Evolutionary conservation across 2,888 invertebrate genomes (phyloP).

Genomic region (Eustalomyia histrio): DNA sequence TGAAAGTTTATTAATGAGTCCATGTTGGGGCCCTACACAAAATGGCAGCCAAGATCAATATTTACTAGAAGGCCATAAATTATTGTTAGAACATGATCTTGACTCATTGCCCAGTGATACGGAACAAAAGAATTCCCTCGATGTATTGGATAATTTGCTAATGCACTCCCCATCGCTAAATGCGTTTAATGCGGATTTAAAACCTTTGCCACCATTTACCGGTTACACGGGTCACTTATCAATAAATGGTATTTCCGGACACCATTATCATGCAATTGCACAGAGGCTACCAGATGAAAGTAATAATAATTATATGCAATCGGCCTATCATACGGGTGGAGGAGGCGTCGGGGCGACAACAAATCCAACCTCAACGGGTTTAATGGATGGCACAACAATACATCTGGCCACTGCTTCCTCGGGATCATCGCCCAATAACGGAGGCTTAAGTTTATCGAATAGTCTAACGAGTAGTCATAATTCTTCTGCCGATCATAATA

Average conservation of each 20-base stretch:
- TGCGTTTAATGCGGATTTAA: conserved; percentile 86
- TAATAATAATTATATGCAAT: conserved; percentile 86
- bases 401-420: conserved; percentile 68
- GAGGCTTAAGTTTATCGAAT: conserved; percentile 54
- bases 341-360: conserved; percentile 15
- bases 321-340: conserved; percentile 79
- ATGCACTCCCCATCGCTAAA: conserved; percentile 81
- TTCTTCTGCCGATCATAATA: conserved; percentile 83
- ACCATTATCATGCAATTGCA: conserved; percentile 92
- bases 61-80: conserved; percentile 81
- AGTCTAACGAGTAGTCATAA: conserved; percentile 69
- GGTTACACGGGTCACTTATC: conserved; percentile 92
- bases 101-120: conserved; percentile 80
- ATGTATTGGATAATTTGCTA: conserved; percentile 86
- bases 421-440: conserved; percentile 64
- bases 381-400: conserved; percentile 64
- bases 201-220: conserved; percentile 92
- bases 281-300: conserved; percentile 87
- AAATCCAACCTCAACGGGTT: conserved; percentile 49
- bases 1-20: conserved; percentile 86
- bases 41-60: conserved; percentile 80
- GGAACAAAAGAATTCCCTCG: conserved; percentile 81
- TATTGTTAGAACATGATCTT: conserved; percentile 82
- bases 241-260: conserved; percentile 92
- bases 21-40: conserved; percentile 84